phyloP scores from a whole-genome alignment of 1,140 invertebrate genomes.

The Dinoponera quadriceps region DNA sequence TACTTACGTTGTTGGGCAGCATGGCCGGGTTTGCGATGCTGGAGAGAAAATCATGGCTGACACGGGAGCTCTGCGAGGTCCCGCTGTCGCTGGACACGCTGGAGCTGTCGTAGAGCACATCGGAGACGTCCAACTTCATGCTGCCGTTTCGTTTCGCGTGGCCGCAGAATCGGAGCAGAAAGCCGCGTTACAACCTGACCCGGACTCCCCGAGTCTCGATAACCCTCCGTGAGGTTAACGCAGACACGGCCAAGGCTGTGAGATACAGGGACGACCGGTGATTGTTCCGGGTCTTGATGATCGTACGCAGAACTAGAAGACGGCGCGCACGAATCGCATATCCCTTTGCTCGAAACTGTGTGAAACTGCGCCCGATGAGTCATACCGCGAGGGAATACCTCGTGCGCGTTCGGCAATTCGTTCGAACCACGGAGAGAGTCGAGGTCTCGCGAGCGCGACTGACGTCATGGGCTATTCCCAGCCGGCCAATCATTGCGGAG shows the following conservation, averaged over 20 bases:
- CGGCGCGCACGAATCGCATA: conserved; percentile 54
- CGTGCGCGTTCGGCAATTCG: conserved; percentile 67
- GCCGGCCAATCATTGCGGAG: conserved; percentile 63
- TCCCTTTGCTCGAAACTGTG: conserved; percentile 75
- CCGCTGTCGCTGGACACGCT: conserved; percentile 84
- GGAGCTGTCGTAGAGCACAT: conserved; percentile 82
- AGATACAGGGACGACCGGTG: not conserved
- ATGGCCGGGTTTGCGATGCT: conserved; percentile 78
- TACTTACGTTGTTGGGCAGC: conserved; percentile 80
- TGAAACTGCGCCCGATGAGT: conserved; percentile 81
- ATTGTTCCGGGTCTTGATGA: not conserved
- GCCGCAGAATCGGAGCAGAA: conserved; percentile 18
- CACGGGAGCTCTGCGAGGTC: conserved; percentile 82
- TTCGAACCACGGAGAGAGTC: conserved; percentile 53
- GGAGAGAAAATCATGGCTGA: conserved; percentile 84
- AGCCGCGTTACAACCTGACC: conserved; percentile 59
- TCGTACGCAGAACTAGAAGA: conserved; percentile 56
- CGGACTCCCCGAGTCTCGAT: not conserved
- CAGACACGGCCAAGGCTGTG: not conserved
- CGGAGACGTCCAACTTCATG: conserved; percentile 83
- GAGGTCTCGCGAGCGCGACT: conserved; percentile 59
- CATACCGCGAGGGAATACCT: conserved; percentile 83
- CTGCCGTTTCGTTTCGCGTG: conserved; percentile 13
- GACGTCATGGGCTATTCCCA: conserved; percentile 73
- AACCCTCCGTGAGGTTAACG: not conserved